Percentiles rank a stretch among this genome's conserved stretches.
Conservation (phyloP, 2,113 vertebrate species). For the Lampris incognitus region DNA sequence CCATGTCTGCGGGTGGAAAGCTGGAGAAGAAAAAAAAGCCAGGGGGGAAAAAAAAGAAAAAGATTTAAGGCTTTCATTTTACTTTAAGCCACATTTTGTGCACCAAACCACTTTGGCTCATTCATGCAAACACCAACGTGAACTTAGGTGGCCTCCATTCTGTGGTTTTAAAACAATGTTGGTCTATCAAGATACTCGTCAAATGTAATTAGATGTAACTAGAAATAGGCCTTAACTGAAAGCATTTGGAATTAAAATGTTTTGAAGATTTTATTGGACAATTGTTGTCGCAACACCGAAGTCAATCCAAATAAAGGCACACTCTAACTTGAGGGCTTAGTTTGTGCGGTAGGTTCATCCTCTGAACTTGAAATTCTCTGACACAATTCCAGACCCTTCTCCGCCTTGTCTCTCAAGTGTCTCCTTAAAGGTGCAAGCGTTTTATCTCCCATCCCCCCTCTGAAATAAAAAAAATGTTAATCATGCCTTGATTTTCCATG, state of each 20-base stretch:
- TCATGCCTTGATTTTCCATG: conserved; percentile 79
- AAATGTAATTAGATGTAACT: no score
- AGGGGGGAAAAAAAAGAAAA: no score
- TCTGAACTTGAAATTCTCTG: conserved; percentile 58
- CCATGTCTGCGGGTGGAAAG: no score
- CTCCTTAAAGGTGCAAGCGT: conserved; percentile 75
- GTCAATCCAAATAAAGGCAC: conserved; percentile 16
- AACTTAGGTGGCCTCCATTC: no score
- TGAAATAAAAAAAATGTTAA: conserved; percentile 68
- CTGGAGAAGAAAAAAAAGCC: no score
- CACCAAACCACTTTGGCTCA: no score
- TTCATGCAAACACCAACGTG: no score
- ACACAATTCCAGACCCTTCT: conserved; percentile 55
- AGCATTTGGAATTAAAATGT: background rate
- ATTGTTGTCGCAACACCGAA: background rate
- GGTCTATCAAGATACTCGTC: no score
- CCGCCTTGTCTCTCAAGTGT: conserved; percentile 79
- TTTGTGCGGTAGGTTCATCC: conserved; percentile 34
- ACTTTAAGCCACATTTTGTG: no score
- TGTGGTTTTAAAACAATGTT: no score
- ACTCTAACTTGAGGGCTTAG: conserved; percentile 1
- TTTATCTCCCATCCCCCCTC: conserved; percentile 43
- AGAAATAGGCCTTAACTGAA: no score
- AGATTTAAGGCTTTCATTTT: no score
- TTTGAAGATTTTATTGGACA: background rate